Evolutionary conservation across 2,797 vertebrate species (phyloP), one percentile per base, ranked within the genome.

Genomic region (Antrozous pallidus): DNA sequence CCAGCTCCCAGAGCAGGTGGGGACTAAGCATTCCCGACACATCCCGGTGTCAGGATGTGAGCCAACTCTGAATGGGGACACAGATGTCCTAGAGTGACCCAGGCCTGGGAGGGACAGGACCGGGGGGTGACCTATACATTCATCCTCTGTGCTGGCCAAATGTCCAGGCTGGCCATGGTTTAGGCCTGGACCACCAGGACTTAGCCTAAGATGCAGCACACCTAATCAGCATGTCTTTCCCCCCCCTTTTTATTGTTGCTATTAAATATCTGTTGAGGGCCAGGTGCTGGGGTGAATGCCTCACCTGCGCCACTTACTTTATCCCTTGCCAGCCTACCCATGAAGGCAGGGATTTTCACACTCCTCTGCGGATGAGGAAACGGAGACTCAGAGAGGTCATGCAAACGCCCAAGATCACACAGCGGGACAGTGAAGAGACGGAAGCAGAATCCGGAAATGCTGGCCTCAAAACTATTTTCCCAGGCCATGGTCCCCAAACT

Each of bases 321-420:
- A 90, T 45, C 14, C 22, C 63, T 54, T 73, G 18, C 11, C 40
- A 82, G 79, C 14, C 31, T 20, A 51, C 18, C 40, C 80, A n/a
- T 12, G 47, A 86, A 90, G 49, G 17, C 45, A 93, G 17, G 26
- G n/a, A 67, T 84, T 94, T 94, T 94, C 91, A 92, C 67, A 74
- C 36, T 11, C 69, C 33, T 56, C 42, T 77, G 42, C 13, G 69
- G 18, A 93, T 26, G 56, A 94, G 31, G 26, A 93, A 91, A 69
- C 11, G 63, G 67, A 80, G 24, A 6, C 51, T 92, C 70, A 79
- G 63, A 94, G 40, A 69, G 22, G 58, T 74, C 56, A 40, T 63
- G 31, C 45, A 47, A 78, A 75, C 63, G 36, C 28, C 49, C 54
- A 74, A 88, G 28, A 36, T 42, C 20, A 54, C n/a, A 67, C 20